These are phyloP conservation scores for Cherax destructor DNA, from an alignment of 1,140 invertebrate genomes.

Conservation along the genomic window DNA sequence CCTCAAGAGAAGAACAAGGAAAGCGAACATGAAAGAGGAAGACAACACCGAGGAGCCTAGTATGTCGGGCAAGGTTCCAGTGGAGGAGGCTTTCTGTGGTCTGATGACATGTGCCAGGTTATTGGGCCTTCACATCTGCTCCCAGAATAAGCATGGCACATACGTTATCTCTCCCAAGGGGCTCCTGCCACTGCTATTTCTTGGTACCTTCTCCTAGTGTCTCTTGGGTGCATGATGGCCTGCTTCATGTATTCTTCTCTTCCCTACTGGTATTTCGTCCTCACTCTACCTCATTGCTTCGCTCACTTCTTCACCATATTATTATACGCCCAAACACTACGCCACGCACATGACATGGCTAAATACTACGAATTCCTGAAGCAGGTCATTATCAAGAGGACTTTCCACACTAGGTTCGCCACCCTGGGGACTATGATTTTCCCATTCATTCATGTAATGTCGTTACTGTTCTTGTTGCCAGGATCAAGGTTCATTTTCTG, in stretches of 20 bases:
- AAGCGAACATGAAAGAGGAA: neutral
- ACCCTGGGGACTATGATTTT: neutral
- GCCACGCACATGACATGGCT: neutral
- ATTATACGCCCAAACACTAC: neutral
- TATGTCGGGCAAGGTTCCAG: neutral
- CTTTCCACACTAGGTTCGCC: neutral
- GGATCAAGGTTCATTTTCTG: neutral
- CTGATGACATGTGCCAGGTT: neutral
- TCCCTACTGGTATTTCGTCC: constrained; percentile 6
- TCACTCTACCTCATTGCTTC: neutral
- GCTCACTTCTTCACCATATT: neutral
- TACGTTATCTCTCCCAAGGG: neutral
- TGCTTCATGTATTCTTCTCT: neutral
- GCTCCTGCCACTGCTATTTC: neutral
- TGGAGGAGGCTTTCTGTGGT: neutral
- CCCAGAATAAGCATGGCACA: neutral
- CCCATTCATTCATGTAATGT: neutral
- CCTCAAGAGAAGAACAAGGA: neutral
- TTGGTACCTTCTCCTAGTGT: neutral
- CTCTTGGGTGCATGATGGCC: neutral
- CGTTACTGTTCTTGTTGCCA: neutral
- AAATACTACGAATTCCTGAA: neutral
- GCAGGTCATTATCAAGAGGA: too few species aligned
- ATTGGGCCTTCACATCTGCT: neutral
- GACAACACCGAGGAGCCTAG: neutral